Conservation (phyloP, 2,113 vertebrate species). For the Cephalopterus ornatus region DNA sequence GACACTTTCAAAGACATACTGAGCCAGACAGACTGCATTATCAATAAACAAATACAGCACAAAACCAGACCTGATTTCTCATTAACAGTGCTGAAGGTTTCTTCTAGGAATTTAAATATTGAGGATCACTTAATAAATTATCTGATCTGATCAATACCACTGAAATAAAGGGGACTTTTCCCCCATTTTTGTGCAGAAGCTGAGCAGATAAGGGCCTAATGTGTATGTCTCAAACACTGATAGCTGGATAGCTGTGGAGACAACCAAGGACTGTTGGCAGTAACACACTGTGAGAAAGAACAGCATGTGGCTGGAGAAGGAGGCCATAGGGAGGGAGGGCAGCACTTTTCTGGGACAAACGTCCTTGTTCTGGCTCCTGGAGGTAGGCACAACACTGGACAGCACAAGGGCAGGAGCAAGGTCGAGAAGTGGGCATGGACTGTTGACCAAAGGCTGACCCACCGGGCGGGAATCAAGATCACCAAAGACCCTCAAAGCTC, state of each 20-base stretch:
- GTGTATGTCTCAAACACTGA: neutral
- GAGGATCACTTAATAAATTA: neutral
- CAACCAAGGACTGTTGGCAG: neutral
- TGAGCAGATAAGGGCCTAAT: neutral
- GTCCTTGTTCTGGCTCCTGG: neutral
- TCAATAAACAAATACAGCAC: neutral
- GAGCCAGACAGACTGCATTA: neutral
- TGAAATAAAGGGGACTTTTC: neutral
- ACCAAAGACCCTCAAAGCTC: neutral
- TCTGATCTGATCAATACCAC: neutral
- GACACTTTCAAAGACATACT: neutral
- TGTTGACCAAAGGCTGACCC: neutral
- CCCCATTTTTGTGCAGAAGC: neutral
- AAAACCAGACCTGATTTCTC: neutral
- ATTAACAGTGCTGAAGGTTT: neutral
- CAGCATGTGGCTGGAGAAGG: neutral
- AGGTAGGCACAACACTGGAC: neutral
- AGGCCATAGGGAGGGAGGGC: neutral
- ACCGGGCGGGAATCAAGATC: too few relatives aligned
- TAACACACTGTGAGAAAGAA: neutral
- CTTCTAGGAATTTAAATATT: neutral
- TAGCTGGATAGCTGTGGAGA: neutral
- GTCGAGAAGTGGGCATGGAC: neutral
- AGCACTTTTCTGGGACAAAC: neutral
- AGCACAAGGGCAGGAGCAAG: neutral